These are phyloP conservation scores for Calliopum simillimum DNA, from an alignment of 2,888 invertebrate species.

Conservation along the genomic window DNA sequence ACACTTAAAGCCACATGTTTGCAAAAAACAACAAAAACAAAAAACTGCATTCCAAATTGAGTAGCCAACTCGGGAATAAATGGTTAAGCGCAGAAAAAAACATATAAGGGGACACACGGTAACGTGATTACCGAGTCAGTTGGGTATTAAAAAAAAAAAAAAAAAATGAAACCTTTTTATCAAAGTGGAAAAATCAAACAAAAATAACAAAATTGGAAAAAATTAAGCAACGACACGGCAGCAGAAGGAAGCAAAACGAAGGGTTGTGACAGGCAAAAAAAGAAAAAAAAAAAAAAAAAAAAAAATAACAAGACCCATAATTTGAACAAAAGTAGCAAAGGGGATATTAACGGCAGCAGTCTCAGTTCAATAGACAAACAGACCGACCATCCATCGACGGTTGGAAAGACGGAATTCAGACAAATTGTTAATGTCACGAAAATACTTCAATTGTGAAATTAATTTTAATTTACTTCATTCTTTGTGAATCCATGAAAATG, in stretches of 20 bases:
- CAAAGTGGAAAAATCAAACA: constrained; percentile 27
- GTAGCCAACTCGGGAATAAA: neutral
- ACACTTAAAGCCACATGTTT: too few species aligned
- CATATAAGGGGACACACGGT: neutral
- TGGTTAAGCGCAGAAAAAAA: neutral
- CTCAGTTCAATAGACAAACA: neutral
- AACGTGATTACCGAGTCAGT: constrained; percentile 14
- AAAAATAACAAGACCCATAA: constrained; percentile 4
- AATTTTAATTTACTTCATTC: neutral
- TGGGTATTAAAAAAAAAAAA: constrained; percentile 24
- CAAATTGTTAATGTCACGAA: constrained; percentile 2
- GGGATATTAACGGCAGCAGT: neutral
- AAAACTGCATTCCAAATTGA: too few species aligned
- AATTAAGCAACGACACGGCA: constrained; percentile 7
- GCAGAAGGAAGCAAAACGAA: neutral
- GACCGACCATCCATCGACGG: neutral
- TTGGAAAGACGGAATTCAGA: neutral
- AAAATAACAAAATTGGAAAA: constrained; percentile 11
- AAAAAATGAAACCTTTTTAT: constrained; percentile 34
- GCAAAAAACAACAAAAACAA: too few species aligned
- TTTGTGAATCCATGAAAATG: too few species aligned
- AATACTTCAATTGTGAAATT: constrained; percentile 9
- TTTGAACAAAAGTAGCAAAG: neutral
- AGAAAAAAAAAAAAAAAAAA: neutral
- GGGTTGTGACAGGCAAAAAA: neutral